Conservation (phyloP, 2,113 vertebrate genomes). For the Connochaetes taurinus region DNA sequence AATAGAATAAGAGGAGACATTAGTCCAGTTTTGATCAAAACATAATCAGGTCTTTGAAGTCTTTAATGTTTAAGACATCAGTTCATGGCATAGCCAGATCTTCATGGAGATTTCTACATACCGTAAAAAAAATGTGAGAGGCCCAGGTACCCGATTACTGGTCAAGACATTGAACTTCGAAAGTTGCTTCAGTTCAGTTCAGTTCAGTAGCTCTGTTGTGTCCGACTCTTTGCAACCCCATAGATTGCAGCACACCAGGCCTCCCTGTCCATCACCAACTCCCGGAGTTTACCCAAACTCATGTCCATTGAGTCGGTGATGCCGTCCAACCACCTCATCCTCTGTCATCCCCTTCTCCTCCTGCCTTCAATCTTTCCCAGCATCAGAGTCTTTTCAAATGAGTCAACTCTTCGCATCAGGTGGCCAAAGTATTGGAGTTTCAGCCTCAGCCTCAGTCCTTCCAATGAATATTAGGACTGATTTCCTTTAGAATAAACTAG, state of each 20-base stretch:
- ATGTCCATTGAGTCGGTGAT: background rate
- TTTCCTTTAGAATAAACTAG: background rate
- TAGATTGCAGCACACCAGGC: background rate
- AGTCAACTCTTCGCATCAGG: background rate
- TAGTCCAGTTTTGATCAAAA: background rate
- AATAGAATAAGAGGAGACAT: background rate
- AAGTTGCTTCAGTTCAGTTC: background rate
- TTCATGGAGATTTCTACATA: background rate
- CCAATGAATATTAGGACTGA: background rate
- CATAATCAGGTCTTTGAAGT: background rate
- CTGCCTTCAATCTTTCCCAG: background rate
- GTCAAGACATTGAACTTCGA: background rate
- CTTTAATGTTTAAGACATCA: background rate
- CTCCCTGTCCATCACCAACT: background rate
- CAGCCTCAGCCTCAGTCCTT: background rate
- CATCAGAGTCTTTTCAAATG: background rate
- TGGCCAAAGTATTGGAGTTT: background rate
- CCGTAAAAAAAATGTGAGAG: background rate
- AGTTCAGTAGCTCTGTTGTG: rapidly evolving
- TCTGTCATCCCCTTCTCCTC: background rate
- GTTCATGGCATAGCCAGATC: background rate
- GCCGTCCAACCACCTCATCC: background rate
- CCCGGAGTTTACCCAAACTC: background rate
- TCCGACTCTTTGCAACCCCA: background rate
- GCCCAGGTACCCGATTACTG: background rate